Base-by-base conservation (phyloP, 2,888 invertebrate species). In the Amiota minor region DNA sequence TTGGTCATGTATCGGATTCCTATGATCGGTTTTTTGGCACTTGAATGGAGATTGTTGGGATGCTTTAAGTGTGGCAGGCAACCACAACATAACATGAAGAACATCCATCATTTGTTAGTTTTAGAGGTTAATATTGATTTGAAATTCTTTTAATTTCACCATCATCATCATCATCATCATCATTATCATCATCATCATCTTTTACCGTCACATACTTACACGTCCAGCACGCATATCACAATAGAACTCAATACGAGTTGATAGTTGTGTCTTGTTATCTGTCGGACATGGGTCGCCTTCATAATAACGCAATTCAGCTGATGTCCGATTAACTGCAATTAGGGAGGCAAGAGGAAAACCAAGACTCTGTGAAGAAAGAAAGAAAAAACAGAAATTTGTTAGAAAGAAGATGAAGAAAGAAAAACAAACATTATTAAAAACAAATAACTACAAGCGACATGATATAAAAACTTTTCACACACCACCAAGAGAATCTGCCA, bases 141-240 rank as follows among this genome's bases (percentile, higher is more conserved):
- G 23, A 1, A 23, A 2, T 23, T 23, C 23, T 23, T 23, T 3
- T 23, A 23, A 23, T 2, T 23, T 23, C 59, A 59, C 8, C 12
- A 18, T 23, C 11, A 20, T 56, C 12, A 61, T 12, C n/a, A 59
- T 20, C 9, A 14, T 9, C 20, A 12, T n/a, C 61, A n/a, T 6
- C 12, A 18, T 23, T 6, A 20, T 56, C 12, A 61, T 12, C n/a
- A 59, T 20, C 9, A 14, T 9, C 20, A 12, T n/a, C 61, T 9
- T 6, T 68, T 53, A 16, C 16, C 20, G 3, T 61, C 12, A 12
- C 20, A 49, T 79, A 88, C 87, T 83, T 86, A 90, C 90, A 72
- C 84, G 83, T 73, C 90, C 90, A 1, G 86, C 86, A 56, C 81
- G 79, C 80, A 84, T 83, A 72, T 89, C 85, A 77, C 90, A 90